These are phyloP conservation scores for Leucoraja erinaceus DNA, from an alignment of 2,113 vertebrate genomes.

Conservation along the genomic window DNA sequence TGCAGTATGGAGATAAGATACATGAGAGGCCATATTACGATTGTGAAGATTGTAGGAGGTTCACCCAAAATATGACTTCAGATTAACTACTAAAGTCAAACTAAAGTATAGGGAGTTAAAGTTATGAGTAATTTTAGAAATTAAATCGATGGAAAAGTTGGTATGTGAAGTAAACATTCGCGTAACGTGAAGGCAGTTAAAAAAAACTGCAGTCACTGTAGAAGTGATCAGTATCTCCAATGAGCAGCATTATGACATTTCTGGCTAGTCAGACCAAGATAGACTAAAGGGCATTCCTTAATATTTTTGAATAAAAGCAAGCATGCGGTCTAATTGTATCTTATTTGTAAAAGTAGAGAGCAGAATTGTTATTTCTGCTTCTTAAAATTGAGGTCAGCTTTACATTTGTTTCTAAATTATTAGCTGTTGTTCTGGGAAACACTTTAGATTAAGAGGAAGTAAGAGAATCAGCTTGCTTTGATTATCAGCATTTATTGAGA, in stretches of 20 bases:
- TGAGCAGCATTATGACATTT: too few species aligned
- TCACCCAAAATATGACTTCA: not conserved
- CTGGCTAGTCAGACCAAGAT: not conserved
- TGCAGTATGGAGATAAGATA: not conserved
- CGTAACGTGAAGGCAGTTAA: not conserved
- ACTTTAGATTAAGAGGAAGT: not conserved
- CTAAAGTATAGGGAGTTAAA: not conserved
- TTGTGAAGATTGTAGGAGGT: not conserved
- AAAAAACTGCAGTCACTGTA: too few species aligned
- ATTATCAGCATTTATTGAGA: not conserved
- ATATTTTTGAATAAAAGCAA: not conserved
- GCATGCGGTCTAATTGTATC: not conserved
- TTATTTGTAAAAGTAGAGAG: not conserved
- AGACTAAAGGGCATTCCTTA: not conserved
- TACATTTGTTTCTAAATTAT: not conserved
- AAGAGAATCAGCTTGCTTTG: not conserved
- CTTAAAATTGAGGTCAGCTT: not conserved
- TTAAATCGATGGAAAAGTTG: not conserved
- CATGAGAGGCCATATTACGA: not conserved
- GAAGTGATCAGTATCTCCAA: too few species aligned
- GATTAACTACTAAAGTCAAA: not conserved
- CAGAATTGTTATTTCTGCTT: not conserved
- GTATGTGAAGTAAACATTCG: not conserved
- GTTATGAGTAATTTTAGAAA: not conserved
- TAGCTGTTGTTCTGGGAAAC: not conserved